Evolutionary conservation across 2,888 invertebrate species (phyloP), one percentile per base, ranked within the genome.

Genomic region (Papilio demoleus): DNA sequence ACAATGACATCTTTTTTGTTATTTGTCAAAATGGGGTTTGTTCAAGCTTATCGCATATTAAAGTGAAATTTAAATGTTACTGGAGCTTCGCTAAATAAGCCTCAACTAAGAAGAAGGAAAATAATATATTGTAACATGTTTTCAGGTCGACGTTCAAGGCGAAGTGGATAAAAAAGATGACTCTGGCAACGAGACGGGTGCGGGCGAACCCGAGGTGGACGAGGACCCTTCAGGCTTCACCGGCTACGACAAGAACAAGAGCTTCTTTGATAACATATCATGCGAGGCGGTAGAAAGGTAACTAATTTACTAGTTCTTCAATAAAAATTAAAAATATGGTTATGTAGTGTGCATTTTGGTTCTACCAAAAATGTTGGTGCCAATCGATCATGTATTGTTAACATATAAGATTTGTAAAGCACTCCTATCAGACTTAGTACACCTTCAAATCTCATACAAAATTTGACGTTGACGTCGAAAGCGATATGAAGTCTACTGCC

Each of bases 201-300:
- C 96, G 36, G 97, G 96, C 2, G 97, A 97, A 80, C 94, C 95
- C 14, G 97, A 97, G 81, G 94, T 94, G 11, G 96, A 96, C 73
- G 95, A 95, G 61, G 96, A 96, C 72, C 91, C 93, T 94, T 63
- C 94, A 76, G 91, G 93, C 70, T 94, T 94, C 75, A 94, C 94
- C 71, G 97, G 94, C 82, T 99, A 99, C 84, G 98, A 99, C 90
- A 99, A 99, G 93, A 94, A 95, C 77, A 98, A 98, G 92, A 99
- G 99, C 74, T 99, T 99, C 95, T 99, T 99, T 88, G 99, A 99
- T 90, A 98, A 97, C 88, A 99, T 99, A 83, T 99, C 99, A 77
- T 99, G 99, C 87, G 99, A 99, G 87, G 98, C 99, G 71, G 96
- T 97, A 45, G 99, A 99, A 88, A 95, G 98, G 89, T 95, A 78